Base-by-base conservation (phyloP, 2,113 vertebrate species). In the Prietella phreatophila region DNA sequence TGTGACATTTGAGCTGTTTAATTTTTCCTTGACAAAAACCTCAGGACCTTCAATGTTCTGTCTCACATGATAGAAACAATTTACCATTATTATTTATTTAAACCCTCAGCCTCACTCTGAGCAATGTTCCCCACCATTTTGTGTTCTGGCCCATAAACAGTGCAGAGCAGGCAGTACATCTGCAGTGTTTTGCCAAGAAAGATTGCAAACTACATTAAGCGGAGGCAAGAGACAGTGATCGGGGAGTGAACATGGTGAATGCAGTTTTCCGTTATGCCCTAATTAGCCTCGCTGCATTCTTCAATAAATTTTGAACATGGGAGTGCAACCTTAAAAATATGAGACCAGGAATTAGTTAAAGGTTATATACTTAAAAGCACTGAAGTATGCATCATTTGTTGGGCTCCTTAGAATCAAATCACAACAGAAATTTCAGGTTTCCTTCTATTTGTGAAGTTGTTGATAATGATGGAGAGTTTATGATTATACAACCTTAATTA, bases 21-120 rank as follows among this genome's bases (percentile, higher is more conserved):
- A 27, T 27, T 55, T 75, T 86, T 86, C 65, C 73, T 73, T 20
- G 17, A 13, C 50, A 36, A 65, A 56, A 78, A 86, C 73, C 73
- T 27, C 73, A n/a, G 39, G 53, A 73, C 56, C 56, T 36, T 56
- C 39, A 27, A 58, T 87, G 78, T 63, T 84, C 81, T 60, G 36
- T 85, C 67, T 42, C 17, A 27, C 39, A 55, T 73, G 69, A n/a
- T 83, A 76, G 69, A 80, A 85, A 82, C 80, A 83, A 33, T 87
- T 89, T 89, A 85, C 88, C 85, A 19, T 42, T 88, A 86, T 85
- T 76, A 84, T 91, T 91, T 91, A 89, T 86, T 89, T 78, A 80
- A 30, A 75, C 86, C 80, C 87, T 61, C 67, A 58, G 76, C 82
- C 84, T 89, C 69, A 19, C n/a, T 76, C 86, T 67, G 63, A 82